Evolutionary conservation across 2,113 vertebrate species (phyloP), one percentile per base, ranked within the genome.

Genomic region (Eolophus roseicapilla): DNA sequence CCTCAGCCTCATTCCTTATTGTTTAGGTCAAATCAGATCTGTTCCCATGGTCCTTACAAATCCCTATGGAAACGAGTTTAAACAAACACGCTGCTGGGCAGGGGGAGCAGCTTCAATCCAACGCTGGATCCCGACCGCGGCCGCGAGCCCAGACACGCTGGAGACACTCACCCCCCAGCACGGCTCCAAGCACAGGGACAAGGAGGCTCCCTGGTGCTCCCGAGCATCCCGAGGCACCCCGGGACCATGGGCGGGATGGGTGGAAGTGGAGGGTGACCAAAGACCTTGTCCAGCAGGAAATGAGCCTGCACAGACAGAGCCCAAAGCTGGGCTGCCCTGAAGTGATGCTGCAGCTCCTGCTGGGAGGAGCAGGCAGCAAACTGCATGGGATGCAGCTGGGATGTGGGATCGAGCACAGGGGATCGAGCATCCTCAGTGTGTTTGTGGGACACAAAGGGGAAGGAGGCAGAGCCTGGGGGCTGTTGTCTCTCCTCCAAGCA

Each of bases 191-290:
- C 55, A 14, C 55, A n/a, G 55, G 53, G 55, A 59, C 13, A n/a
- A 59, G 21, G 57, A 59, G 57, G 49, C 24, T 85, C 47, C 77
- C 82, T 25, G 23, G 83, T 67, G 55, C 70, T 76, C 49, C 60
- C 0, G 4, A 7, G 55, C 43, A 5, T 13, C 15, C 2, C 55
- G 50, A 82, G 47, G 8, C 3, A 2, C 17, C 1, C 3, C 17
- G 0, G 8, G 67, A 57, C 53, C 73, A 1, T 0, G 7, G 1
- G 53, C 20, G 41, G 69, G 70, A 13, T 0, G 3, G 62, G 75
- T 2, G 24, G 57, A 59, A 59, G 57, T 59, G 10, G 46, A 75
- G 17, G 25, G 18, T 2, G 4, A 60, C 71, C n/a, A 14, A 47
- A 41, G 14, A 11, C 15, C 29, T 63, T 9, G 7, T 6, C 4